Evolutionary conservation across 2,113 vertebrate species (phyloP).

Genomic region (Myrmecobius fasciatus): DNA sequence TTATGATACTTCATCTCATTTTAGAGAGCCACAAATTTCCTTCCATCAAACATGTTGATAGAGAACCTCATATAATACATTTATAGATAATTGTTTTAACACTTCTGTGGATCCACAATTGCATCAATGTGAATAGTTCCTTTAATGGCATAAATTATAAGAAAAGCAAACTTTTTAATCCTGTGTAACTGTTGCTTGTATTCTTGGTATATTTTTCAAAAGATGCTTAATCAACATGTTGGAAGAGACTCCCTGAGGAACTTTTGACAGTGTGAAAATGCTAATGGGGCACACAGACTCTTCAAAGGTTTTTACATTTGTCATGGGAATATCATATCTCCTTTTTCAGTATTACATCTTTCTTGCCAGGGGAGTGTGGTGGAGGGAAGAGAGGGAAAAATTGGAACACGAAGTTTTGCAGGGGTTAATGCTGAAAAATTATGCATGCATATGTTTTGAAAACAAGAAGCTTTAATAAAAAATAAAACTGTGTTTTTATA

Average conservation of each 20-base stretch:
- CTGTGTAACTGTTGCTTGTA: not conserved
- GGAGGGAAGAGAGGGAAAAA: no score
- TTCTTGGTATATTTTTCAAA: not conserved
- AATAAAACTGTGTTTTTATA: not conserved
- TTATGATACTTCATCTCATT: constrained; percentile 23
- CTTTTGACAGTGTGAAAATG: not conserved
- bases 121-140: not conserved
- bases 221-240: not conserved
- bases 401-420: no score
- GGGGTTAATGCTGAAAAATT: no score
- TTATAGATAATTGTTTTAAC: not conserved
- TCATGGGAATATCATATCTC: not conserved
- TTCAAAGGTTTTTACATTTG: not conserved
- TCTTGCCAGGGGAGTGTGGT: not conserved
- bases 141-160: not conserved
- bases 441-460: no score
- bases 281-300: not conserved
- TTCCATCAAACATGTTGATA: not conserved
- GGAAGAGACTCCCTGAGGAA: not conserved
- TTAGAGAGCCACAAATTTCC: constrained; percentile 19
- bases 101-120: not conserved
- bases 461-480: no score
- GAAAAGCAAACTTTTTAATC: not conserved
- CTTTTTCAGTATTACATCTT: not conserved
- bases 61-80: not conserved